Base-by-base conservation (phyloP, 1,140 invertebrate species). In the Penaeus japonicus region DNA sequence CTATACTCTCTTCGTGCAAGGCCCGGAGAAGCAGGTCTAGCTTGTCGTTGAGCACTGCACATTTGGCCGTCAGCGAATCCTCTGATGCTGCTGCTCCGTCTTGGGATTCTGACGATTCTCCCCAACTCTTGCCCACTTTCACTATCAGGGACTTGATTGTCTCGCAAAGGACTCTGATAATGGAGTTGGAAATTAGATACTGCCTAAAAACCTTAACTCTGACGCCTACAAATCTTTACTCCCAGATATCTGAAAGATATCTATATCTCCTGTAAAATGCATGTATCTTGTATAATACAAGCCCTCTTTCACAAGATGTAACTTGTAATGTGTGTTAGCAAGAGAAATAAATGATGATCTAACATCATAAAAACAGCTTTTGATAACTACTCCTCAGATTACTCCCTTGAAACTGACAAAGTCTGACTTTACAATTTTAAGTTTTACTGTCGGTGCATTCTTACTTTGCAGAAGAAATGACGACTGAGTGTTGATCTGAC, bases 131-230 rank as follows among this genome's bases (percentile, higher is more conserved):
- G 91, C 93, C 93, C 54, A 94, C 93, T 91, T 93, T 95, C 2
- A 94, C 91, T 22, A 95, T 94, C 92, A 97, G 95, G 87, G 97
- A 95, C 92, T 96, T 96, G 1, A 97, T 94, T 2, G 96, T 97
- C 92, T 97, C 96, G 92, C 96, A 97, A 32, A 97, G 92, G 35
- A 95, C 93, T 92, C 94, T 95, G 91, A 77, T 65, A 88, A 57
- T 88, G 89, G 2, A 27, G 27, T 65, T 70, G 15, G 24, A 85
- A 18, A 88, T 81, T 22, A 85, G 47, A 1, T 47, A 15, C 47
- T 47, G 47, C 47, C 79, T 81, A 55, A 0, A 81, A 27, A 32
- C 27, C 12, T 57, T 12, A 5, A 47, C 24, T 27, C 57, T 47
- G 5, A 2, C 12, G 39, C 12, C 39, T 47, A 47, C 39, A 10